Conservation (phyloP, 2,113 vertebrate genomes). For the Prunella fulvescens region DNA sequence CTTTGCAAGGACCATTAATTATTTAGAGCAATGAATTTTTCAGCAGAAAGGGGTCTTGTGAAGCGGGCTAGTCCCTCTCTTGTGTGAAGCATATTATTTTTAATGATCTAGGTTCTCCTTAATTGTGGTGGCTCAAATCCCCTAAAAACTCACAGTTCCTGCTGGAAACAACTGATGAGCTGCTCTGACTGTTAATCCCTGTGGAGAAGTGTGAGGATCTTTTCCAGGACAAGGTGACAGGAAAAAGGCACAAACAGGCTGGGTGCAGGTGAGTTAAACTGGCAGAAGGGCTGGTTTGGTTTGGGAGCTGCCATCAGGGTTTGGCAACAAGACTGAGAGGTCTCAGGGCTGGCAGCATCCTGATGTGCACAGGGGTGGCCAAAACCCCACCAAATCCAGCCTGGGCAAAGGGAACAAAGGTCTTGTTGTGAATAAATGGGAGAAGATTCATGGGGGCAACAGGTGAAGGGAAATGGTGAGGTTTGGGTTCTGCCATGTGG, state of each 20-base stretch:
- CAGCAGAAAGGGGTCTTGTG: constrained; percentile 36
- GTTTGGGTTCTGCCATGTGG: background rate
- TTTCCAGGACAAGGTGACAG: background rate
- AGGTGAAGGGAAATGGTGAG: background rate
- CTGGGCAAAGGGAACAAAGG: background rate
- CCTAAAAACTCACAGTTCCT: background rate
- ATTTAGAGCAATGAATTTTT: constrained; percentile 56
- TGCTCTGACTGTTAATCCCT: background rate
- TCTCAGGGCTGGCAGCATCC: background rate
- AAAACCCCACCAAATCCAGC: background rate
- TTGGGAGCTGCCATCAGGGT: background rate
- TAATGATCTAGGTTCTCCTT: constrained; percentile 37
- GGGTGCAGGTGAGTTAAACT: background rate
- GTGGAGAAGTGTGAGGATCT: background rate
- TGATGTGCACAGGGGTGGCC: background rate
- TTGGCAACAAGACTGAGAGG: background rate
- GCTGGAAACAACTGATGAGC: background rate
- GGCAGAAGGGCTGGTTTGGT: background rate
- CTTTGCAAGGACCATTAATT: constrained; percentile 2
- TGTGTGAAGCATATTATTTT: constrained; percentile 11
- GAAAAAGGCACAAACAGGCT: background rate
- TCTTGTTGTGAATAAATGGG: background rate
- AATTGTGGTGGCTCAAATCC: background rate
- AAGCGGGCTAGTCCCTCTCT: constrained; percentile 15
- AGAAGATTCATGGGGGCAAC: background rate